phyloP scores from a whole-genome alignment of 2,888 invertebrate species.

The Nebria brevicollis region DNA sequence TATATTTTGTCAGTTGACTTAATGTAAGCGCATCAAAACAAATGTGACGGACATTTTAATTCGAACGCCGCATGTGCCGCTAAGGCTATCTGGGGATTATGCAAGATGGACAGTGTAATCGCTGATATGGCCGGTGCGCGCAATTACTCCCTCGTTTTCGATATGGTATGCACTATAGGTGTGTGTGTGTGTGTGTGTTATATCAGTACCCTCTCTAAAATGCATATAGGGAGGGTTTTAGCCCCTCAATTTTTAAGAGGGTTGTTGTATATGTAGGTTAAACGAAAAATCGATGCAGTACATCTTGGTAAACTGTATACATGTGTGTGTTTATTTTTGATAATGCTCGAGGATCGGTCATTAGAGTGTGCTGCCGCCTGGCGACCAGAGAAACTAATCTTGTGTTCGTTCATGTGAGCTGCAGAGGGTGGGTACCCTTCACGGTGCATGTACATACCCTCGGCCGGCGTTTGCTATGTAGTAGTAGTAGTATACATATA shows the following conservation, averaged over 20 bases:
- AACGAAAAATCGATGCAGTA: neutral
- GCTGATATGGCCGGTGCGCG: neutral
- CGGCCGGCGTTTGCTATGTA: too few species aligned
- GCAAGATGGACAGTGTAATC: neutral
- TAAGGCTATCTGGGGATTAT: neutral
- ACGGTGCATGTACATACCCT: neutral
- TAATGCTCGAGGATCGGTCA: conserved; percentile 3
- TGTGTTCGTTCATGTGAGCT: conserved; percentile 37
- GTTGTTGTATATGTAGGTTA: neutral
- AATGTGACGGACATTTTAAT: neutral
- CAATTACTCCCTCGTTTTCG: neutral
- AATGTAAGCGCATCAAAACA: neutral
- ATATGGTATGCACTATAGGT: neutral
- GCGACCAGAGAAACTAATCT: conserved; percentile 23
- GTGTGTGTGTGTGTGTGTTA: neutral
- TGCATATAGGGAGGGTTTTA: neutral
- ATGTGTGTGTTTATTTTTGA: neutral
- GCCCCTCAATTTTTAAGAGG: neutral
- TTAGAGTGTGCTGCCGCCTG: conserved; percentile 19
- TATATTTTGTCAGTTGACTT: neutral
- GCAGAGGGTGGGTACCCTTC: conserved; percentile 20
- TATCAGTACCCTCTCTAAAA: neutral
- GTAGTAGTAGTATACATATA: too few species aligned
- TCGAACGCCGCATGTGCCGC: neutral
- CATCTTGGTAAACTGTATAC: neutral